Conservation (phyloP, 2,797 vertebrate species). For the Danio jaintianensis region DNA sequence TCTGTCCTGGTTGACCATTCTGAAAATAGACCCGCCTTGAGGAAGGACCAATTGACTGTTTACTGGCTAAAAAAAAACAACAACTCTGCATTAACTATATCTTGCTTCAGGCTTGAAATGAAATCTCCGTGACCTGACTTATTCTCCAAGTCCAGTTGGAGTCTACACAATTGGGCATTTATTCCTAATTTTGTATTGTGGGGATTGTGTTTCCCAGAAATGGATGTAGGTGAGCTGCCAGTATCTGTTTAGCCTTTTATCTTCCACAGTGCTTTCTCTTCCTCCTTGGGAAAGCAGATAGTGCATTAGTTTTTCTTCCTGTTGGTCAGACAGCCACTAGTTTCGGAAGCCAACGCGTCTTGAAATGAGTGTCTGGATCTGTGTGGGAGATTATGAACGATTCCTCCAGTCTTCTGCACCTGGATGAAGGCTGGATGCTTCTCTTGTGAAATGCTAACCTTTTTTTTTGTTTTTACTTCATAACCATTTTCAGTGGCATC, state of each 20-base stretch:
- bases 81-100: neutral
- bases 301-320: constrained; percentile 7
- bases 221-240: constrained; percentile 6
- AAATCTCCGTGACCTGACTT: constrained; percentile 4
- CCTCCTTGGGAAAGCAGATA: constrained; percentile 9
- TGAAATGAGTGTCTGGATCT: constrained; percentile 37
- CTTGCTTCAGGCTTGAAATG: neutral
- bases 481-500: neutral
- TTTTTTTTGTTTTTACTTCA: neutral
- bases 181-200: neutral
- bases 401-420: constrained; percentile 36
- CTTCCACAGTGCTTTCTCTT: constrained; percentile 2
- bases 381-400: constrained; percentile 40
- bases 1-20: constrained; percentile 34
- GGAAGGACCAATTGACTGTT: constrained; percentile 11
- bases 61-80: constrained; percentile 3
- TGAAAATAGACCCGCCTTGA: constrained; percentile 34
- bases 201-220: constrained; percentile 23
- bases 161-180: neutral
- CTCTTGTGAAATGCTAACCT: neutral
- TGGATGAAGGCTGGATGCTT: constrained; percentile 29
- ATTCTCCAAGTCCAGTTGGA: neutral
- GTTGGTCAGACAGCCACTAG: constrained; percentile 21
- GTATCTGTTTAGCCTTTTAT: constrained; percentile 15
- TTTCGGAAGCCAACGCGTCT: constrained; percentile 28